Evolutionary conservation across 2,113 vertebrate species (phyloP).

Genomic region (Silurus glanis): DNA sequence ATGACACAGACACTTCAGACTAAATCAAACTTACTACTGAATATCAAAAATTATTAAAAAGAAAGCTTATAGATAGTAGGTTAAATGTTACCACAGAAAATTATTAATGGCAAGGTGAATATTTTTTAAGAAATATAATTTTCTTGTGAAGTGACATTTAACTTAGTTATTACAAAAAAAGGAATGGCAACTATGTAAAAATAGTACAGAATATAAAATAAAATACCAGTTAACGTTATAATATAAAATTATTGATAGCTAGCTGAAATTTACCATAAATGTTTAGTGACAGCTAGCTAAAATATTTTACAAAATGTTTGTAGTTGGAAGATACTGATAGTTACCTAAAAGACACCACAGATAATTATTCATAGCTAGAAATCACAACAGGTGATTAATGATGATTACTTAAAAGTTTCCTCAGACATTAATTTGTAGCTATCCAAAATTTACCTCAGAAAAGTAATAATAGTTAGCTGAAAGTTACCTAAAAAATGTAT

Average conservation of each 20-base stretch:
- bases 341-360: neutral
- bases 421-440: neutral
- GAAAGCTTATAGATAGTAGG: neutral
- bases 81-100: neutral
- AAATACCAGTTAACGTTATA: neutral
- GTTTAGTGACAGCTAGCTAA: neutral
- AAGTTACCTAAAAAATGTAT: too few species aligned
- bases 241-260: neutral
- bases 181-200: too few species aligned
- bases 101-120: neutral
- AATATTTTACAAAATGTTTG: too few species aligned
- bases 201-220: neutral
- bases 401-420: too few species aligned
- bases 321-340: neutral
- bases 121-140: too few species aligned
- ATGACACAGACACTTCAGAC: neutral
- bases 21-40: neutral
- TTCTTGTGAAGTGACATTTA: too few species aligned
- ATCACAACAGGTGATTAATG: too few species aligned
- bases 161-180: too few species aligned
- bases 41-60: neutral
- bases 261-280: neutral
- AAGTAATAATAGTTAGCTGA: neutral
- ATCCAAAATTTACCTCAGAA: neutral
- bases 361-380: neutral